These are phyloP conservation scores for Camponotus floridanus DNA, from an alignment of 1,140 invertebrate species.

Conservation along the genomic window DNA sequence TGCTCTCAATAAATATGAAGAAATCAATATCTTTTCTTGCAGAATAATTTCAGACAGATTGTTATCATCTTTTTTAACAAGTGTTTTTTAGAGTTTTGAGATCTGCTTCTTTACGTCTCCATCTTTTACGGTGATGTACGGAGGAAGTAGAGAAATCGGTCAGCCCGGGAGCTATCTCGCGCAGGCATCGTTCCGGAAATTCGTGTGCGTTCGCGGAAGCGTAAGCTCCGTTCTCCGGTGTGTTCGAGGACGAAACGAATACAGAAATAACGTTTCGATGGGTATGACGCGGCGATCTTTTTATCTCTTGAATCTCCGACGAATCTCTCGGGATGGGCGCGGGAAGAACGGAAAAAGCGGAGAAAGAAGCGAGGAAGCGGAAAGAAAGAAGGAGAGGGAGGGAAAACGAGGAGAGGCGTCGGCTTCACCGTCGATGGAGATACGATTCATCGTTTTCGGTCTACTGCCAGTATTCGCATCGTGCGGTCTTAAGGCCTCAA, in stretches of 20 bases:
- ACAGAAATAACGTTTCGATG: constrained; percentile 68
- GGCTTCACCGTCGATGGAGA: constrained; percentile 54
- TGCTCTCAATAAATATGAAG: not conserved
- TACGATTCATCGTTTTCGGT: constrained; percentile 70
- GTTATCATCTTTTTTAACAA: constrained; percentile 45
- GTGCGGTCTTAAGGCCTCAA: constrained; percentile 56
- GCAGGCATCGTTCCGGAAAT: constrained; percentile 60
- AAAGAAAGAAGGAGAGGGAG: not conserved
- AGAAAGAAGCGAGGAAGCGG: constrained; percentile 3
- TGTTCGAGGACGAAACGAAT: constrained; percentile 55
- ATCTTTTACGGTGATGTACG: constrained; percentile 4
- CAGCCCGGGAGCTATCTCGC: constrained; percentile 43
- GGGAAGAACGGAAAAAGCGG: constrained; percentile 7
- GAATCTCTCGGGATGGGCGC: constrained; percentile 35
- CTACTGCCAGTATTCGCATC: constrained; percentile 41
- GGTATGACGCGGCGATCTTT: constrained; percentile 73
- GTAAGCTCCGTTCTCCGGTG: constrained; percentile 45
- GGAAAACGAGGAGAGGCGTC: constrained; percentile 24
- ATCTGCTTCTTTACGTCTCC: constrained; percentile 4
- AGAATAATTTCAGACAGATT: not conserved
- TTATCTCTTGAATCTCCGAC: constrained; percentile 67
- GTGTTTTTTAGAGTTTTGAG: constrained; percentile 20
- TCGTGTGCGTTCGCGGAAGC: constrained; percentile 45
- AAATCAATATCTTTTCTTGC: not conserved
- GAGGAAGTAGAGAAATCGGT: constrained; percentile 44